A percentile compares a stretch with the other conserved stretches of the same genome.
phyloP scores from a whole-genome alignment of 2,113 vertebrate species.

The Phyllopteryx taeniolatus region DNA sequence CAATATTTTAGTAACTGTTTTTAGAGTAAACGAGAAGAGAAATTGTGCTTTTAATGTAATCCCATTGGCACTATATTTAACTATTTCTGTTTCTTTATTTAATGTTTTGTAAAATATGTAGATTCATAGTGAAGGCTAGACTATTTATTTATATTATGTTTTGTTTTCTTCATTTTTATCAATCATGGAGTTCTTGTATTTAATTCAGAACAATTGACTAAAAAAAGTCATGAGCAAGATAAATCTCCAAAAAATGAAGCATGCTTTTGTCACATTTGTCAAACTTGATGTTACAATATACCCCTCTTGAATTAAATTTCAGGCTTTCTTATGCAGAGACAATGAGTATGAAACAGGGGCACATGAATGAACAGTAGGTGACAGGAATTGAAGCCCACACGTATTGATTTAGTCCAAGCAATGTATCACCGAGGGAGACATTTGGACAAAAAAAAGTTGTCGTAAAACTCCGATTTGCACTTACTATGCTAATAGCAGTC shows the following conservation, averaged over 20 bases:
- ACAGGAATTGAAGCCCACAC: conserved; percentile 56
- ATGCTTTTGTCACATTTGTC: conserved; percentile 33
- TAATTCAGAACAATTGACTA: conserved; percentile 31
- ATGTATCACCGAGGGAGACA: conserved; percentile 34
- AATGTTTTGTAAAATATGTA: background rate
- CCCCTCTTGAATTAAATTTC: conserved; percentile 49
- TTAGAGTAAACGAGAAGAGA: background rate
- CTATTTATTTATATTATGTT: background rate
- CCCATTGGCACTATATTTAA: background rate
- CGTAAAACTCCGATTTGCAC: conserved; percentile 53
- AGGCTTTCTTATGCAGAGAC: conserved; percentile 40
- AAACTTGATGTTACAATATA: conserved; percentile 39
- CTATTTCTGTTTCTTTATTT: background rate
- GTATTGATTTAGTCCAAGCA: conserved; percentile 58
- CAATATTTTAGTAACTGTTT: background rate
- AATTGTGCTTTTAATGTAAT: background rate
- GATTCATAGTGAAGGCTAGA: background rate
- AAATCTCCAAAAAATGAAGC: conserved; percentile 20
- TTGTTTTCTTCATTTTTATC: conserved; percentile 6
- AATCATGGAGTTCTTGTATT: conserved; percentile 30
- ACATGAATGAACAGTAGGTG: conserved; percentile 44
- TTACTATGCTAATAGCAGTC: conserved; percentile 42
- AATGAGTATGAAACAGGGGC: conserved; percentile 14
- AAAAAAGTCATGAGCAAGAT: conserved; percentile 4
- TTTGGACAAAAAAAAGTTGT: conserved; percentile 39